Evolutionary conservation across 1,140 invertebrate species (phyloP), one percentile per base, ranked within the genome.

Genomic region (Lasaia peninsularis): DNA sequence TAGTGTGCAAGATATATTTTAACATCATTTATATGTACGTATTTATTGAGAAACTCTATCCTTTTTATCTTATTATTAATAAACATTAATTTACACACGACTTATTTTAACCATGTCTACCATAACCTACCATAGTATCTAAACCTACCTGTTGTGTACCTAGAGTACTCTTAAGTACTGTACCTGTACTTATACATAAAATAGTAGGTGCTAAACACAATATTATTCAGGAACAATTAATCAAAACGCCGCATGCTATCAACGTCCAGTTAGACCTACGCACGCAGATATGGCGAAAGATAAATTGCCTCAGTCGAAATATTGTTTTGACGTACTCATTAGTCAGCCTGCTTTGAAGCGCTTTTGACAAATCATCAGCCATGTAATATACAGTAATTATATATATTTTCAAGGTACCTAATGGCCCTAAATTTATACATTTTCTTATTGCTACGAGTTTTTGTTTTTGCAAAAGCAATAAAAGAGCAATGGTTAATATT

Each of bases 321-420:
- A 48, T 48, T 48, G 44, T 48, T 48, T 48, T 48, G 44, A 48
- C 44, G 44, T 48, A 48, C 44, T 48, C 44, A 48, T 48, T 48
- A 48, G 44, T 48, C 44, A 48, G 44, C 18, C 44, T 20, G 44
- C 44, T 48, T 48, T 48, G 44, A 48, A 48, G 44, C 21, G 44
- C 44, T 48, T 48, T 48, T 48, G 44, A 48, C 44, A 48, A 48
- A 48, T 48, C 44, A 48, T 24, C 44, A 20, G 44, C 44, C 11
- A 20, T 48, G 44, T 48, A 48, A 48, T 20, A 48, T 48, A 48
- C 44, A 6, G 44, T 48, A 48, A 48, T 48, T 44, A 44, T 48
- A 21, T 11, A 6, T 48, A 48, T 48, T 48, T 48, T 48, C 18
- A 48, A 48, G 44, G 44, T 48, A 21, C 20, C 6, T 3, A 44